These are phyloP conservation scores for Heliconius nattereri DNA, from an alignment of 1,140 invertebrate species.

Conservation along the genomic window DNA sequence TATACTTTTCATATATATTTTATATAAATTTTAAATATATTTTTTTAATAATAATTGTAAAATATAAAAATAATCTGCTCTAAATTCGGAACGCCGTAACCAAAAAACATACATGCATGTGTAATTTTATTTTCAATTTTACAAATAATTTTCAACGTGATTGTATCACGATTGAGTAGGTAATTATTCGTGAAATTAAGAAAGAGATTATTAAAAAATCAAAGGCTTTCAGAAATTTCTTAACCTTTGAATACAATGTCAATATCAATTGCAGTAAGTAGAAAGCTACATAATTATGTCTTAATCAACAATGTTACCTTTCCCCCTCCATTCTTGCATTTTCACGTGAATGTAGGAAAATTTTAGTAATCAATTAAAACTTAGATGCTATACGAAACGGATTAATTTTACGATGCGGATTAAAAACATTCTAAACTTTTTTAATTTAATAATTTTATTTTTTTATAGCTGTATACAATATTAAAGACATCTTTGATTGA, in stretches of 20 bases:
- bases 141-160: not conserved
- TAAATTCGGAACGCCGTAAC: too few species aligned
- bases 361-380: too few species aligned
- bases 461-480: not conserved
- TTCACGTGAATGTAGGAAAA: not conserved
- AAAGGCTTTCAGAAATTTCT: not conserved
- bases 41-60: too few species aligned
- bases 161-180: not conserved
- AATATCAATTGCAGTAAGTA: not conserved
- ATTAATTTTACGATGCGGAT: too few species aligned
- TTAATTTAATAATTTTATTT: not conserved
- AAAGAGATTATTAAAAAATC: not conserved
- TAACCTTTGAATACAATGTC: not conserved
- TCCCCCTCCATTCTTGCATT: not conserved
- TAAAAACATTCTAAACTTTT: not conserved
- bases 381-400: too few species aligned
- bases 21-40: too few species aligned
- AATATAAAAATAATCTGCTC: too few species aligned
- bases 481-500: not conserved
- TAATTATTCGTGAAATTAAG: constrained; percentile 1
- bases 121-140: not conserved
- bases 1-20: too few species aligned
- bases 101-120: too few species aligned
- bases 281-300: not conserved
- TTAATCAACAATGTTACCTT: not conserved